phyloP scores from a whole-genome alignment of 1,140 invertebrate genomes.

The Gryon sp. region DNA sequence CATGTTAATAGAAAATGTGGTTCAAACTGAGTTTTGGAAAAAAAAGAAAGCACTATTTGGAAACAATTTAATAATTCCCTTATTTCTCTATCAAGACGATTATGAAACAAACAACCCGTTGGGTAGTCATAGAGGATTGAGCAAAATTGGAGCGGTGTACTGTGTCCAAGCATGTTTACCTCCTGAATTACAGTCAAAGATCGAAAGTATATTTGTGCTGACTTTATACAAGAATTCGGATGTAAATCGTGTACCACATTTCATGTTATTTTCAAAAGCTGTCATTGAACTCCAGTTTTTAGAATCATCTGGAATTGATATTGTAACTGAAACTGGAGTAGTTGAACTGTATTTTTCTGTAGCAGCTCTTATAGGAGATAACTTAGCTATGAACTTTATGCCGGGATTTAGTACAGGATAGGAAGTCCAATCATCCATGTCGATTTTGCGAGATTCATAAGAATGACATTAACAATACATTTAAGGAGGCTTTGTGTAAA shows the following conservation, averaged over 20 bases:
- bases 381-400: slow-evolving; percentile 45
- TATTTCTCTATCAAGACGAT: slow-evolving; percentile 38
- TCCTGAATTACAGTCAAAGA: slow-evolving; percentile 38
- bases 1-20: slow-evolving; percentile 12
- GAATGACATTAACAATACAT: slow-evolving; percentile 21
- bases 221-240: slow-evolving; percentile 47
- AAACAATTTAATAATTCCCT: slow-evolving; percentile 17
- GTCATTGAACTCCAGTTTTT: slow-evolving; percentile 45
- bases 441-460: slow-evolving; percentile 38
- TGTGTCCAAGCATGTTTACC: slow-evolving; percentile 39
- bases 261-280: slow-evolving; percentile 27
- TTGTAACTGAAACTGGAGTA: slow-evolving; percentile 10
- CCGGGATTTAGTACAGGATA: slow-evolving; percentile 44
- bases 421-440: slow-evolving; percentile 43
- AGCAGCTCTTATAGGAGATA: slow-evolving; percentile 39
- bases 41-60: slow-evolving; percentile 10
- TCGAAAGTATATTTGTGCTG: slow-evolving; percentile 46
- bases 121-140: slow-evolving; percentile 36
- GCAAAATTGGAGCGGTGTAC: slow-evolving; percentile 45
- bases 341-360: slow-evolving; percentile 44
- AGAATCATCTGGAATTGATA: slow-evolving; percentile 27
- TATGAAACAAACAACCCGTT: slow-evolving; percentile 54
- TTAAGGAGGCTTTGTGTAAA: slow-evolving; percentile 24
- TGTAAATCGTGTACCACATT: slow-evolving; percentile 8
- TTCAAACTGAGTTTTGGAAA: slow-evolving; percentile 26